Conservation (phyloP, 2,113 vertebrate species). For the Eptatretus burgeri region DNA sequence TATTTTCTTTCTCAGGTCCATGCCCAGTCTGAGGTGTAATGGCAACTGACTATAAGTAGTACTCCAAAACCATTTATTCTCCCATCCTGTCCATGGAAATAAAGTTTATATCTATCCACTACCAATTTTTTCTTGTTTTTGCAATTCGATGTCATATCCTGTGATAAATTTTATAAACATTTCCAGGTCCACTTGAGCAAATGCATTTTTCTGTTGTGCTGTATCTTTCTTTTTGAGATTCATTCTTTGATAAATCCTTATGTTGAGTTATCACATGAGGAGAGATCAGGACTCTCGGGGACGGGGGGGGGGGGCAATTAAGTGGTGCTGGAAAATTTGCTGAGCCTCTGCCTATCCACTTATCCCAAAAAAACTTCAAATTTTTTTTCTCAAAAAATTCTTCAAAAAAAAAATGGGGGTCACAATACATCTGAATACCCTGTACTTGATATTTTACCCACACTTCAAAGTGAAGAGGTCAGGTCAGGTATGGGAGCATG, state of each 20-base stretch:
- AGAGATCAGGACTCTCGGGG: not conserved
- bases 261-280: conserved; percentile 3
- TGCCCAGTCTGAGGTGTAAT: no score
- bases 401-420: not conserved
- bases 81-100: no score
- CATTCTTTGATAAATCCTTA: not conserved
- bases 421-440: no score
- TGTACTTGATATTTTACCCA: no score
- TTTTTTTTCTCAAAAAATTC: not conserved
- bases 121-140: no score
- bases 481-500: no score
- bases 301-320: conserved; percentile 2
- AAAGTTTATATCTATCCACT: no score
- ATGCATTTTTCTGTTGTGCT: conserved; percentile 3
- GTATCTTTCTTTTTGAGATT: not conserved
- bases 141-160: not conserved
- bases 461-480: no score
- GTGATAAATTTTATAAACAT: not conserved
- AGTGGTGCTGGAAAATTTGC: not conserved
- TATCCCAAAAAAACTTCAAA: conserved; percentile 3
- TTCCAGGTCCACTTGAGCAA: not conserved
- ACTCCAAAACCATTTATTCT: no score
- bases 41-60: no score
- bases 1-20: no score
- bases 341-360: conserved; percentile 4